phyloP scores from a whole-genome alignment of 2,113 vertebrate species.

The Genyomyrus donnyi region DNA sequence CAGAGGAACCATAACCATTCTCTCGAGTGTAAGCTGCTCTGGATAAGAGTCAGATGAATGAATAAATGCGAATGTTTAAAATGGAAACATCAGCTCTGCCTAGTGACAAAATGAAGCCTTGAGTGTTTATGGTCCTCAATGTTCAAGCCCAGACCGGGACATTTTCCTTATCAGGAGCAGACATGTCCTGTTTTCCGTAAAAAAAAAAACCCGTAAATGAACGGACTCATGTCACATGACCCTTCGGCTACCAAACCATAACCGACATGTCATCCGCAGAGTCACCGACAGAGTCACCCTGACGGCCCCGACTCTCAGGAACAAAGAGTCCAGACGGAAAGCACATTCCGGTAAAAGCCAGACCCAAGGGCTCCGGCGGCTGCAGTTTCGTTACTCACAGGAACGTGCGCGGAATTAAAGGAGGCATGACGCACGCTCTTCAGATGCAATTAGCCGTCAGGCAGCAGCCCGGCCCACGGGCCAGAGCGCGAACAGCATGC shows the following conservation, averaged over 20 bases:
- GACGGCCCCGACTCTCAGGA: constrained; percentile 38
- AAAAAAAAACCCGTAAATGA: not conserved
- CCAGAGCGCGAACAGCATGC: constrained; percentile 25
- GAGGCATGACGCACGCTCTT: constrained; percentile 47
- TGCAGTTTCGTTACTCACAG: constrained; percentile 38
- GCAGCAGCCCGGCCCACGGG: constrained; percentile 30
- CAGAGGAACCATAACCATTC: not conserved
- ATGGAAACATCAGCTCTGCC: not conserved
- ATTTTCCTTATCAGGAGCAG: not conserved
- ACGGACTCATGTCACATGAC: not conserved
- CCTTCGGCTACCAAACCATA: not conserved
- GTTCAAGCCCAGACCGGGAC: not conserved
- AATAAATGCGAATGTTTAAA: not conserved
- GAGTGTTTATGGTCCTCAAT: not conserved
- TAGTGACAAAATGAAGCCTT: not conserved
- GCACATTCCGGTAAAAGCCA: constrained; percentile 53
- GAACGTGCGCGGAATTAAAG: constrained; percentile 48
- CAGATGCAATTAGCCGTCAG: constrained; percentile 52
- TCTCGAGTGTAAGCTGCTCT: not conserved
- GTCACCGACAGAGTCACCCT: constrained; percentile 11
- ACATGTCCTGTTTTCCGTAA: not conserved
- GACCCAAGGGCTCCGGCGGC: constrained; percentile 42
- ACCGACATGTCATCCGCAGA: constrained; percentile 27
- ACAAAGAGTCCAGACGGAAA: constrained; percentile 52
- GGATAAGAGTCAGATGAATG: not conserved